Conservation (phyloP, 2,113 vertebrate genomes). For the Rynchops niger region DNA sequence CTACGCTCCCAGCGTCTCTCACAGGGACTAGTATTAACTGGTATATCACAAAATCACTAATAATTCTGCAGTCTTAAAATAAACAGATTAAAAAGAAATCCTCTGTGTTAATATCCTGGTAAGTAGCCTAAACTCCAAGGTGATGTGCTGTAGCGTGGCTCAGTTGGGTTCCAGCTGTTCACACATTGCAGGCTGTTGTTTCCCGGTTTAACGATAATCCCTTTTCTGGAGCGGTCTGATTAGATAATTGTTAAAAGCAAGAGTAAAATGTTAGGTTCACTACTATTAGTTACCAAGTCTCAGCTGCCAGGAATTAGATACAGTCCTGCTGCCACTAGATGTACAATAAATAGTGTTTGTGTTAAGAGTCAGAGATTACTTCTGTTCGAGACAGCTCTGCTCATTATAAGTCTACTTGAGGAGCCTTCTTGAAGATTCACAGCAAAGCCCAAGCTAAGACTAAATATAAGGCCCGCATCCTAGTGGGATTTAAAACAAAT, state of each 20-base stretch:
- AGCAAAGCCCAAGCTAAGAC: constrained; percentile 8
- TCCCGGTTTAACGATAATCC: background rate
- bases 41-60: background rate
- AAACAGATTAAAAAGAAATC: constrained; percentile 25
- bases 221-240: constrained; percentile 37
- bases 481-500: constrained; percentile 58
- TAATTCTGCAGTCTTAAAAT: constrained; percentile 17
- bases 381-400: constrained; percentile 29
- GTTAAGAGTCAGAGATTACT: constrained; percentile 54
- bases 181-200: constrained; percentile 11
- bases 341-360: constrained; percentile 45
- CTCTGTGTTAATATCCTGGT: constrained; percentile 26
- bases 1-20: background rate
- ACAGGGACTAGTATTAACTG: background rate
- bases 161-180: constrained; percentile 34
- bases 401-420: constrained; percentile 59
- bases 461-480: constrained; percentile 35
- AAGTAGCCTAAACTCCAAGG: constrained; percentile 31
- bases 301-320: constrained; percentile 32
- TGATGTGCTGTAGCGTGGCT: background rate
- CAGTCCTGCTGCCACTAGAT: background rate
- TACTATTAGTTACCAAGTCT: constrained; percentile 24
- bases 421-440: constrained; percentile 43
- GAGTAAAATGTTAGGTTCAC: constrained; percentile 33
- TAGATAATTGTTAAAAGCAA: constrained; percentile 52